These are phyloP conservation scores for Pogonognathellus flavescens DNA, from an alignment of 1,140 invertebrate species.

Conservation along the genomic window DNA sequence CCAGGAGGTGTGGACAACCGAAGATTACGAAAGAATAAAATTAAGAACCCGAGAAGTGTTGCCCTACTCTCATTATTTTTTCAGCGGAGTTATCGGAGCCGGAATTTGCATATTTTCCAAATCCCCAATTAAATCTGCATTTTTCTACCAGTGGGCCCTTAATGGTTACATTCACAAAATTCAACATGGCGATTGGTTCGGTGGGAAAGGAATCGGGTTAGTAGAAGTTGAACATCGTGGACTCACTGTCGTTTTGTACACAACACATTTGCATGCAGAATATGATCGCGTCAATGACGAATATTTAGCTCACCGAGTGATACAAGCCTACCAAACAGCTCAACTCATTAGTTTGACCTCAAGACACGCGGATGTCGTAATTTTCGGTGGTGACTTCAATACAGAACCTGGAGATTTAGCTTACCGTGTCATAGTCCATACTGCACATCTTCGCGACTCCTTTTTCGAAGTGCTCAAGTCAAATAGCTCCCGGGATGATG, in stretches of 20 bases:
- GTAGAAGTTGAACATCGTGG: conserved; percentile 81
- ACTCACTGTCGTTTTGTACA: conserved; percentile 86
- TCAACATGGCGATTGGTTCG: conserved; percentile 98
- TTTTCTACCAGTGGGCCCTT: conserved; percentile 93
- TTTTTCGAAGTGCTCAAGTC: conserved; percentile 67
- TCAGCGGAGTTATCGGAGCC: conserved; percentile 92
- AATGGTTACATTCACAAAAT: conserved; percentile 97
- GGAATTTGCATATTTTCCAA: conserved; percentile 92
- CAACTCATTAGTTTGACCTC: conserved; percentile 92
- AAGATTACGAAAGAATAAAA: conserved; percentile 82
- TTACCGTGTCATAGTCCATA: conserved; percentile 75
- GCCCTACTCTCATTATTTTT: conserved; percentile 92
- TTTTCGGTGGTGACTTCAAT: conserved; percentile 95
- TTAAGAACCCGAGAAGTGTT: conserved; percentile 76
- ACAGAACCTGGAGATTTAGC: conserved; percentile 88
- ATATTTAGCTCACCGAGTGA: conserved; percentile 88
- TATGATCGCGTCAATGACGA: conserved; percentile 88
- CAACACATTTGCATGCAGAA: conserved; percentile 97
- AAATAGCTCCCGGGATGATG: not conserved
- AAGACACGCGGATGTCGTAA: conserved; percentile 81
- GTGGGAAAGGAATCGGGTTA: conserved; percentile 95
- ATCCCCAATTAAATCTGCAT: conserved; percentile 87
- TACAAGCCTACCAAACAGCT: conserved; percentile 94
- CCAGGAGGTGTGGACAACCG: conserved; percentile 90
- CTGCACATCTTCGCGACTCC: conserved; percentile 73